Percentiles rank a stretch among this genome's conserved stretches.
Evolutionary conservation across 2,888 invertebrate genomes (phyloP).

Genomic region (Pachliopta kotzebuea): DNA sequence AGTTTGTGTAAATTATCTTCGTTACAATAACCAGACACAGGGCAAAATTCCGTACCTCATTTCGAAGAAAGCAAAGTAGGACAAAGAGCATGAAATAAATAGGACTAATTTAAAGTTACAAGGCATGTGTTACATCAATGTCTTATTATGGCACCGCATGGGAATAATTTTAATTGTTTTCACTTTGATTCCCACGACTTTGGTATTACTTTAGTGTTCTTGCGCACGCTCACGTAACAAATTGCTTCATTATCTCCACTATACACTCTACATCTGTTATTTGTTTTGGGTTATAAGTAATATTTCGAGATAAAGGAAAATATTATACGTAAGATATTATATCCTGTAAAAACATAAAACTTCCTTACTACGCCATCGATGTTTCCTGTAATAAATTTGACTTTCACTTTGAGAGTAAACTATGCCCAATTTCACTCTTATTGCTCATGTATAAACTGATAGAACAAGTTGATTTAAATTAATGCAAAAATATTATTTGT

Average conservation of each 20-base stretch:
- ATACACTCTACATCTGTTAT: conserved; percentile 27
- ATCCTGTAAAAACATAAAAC: conserved; percentile 61
- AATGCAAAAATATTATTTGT: too few species aligned
- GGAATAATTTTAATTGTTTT: conserved; percentile 49
- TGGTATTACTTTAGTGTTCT: conserved; percentile 42
- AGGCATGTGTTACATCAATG: conserved; percentile 28
- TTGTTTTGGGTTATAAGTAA: conserved; percentile 17
- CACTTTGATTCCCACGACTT: conserved; percentile 48
- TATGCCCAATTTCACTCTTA: conserved; percentile 72
- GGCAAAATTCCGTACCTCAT: conserved; percentile 28
- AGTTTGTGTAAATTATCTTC: neutral
- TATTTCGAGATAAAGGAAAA: conserved; percentile 18
- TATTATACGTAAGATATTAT: conserved; percentile 31
- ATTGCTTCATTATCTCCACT: conserved; percentile 38
- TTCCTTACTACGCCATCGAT: conserved; percentile 54
- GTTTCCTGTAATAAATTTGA: conserved; percentile 70
- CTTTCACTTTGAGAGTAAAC: conserved; percentile 61
- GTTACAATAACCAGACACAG: conserved; percentile 30
- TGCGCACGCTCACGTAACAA: conserved; percentile 40
- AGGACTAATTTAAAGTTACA: conserved; percentile 23
- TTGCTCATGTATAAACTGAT: conserved; percentile 40
- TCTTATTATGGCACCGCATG: conserved; percentile 34
- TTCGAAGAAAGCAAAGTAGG: conserved; percentile 17
- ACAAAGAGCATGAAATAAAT: conserved; percentile 21
- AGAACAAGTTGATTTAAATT: too few species aligned